phyloP scores from a whole-genome alignment of 2,797 vertebrate species.

The Poecile montanus region DNA sequence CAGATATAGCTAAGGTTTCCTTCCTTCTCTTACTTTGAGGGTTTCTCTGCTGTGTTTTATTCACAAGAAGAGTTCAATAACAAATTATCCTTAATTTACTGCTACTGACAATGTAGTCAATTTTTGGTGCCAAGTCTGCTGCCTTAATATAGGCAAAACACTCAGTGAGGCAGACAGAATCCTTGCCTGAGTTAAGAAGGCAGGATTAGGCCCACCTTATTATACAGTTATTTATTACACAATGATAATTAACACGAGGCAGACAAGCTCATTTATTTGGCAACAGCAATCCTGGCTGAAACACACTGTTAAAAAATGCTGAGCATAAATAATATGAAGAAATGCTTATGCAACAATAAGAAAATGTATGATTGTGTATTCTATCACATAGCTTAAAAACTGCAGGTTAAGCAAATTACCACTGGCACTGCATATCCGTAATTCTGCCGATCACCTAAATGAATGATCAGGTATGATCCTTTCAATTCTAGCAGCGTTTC shows the following conservation, averaged over 20 bases:
- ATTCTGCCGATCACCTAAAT: conserved; percentile 69
- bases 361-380: conserved; percentile 69
- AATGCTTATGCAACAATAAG: conserved; percentile 63
- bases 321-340: conserved; percentile 45
- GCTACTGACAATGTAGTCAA: neutral
- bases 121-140: conserved; percentile 1
- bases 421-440: conserved; percentile 38
- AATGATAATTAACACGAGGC: conserved; percentile 22
- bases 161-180: neutral
- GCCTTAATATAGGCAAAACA: neutral
- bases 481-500: conserved; percentile 65
- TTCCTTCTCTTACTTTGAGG: neutral
- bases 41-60: neutral
- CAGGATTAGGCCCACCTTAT: conserved; percentile 28
- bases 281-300: conserved; percentile 21
- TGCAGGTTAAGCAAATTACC: conserved; percentile 78
- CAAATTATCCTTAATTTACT: conserved; percentile 45
- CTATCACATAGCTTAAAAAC: conserved; percentile 70
- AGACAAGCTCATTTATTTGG: conserved; percentile 43
- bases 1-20: neutral
- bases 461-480: conserved; percentile 73
- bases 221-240: conserved; percentile 35
- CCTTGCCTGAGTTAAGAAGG: neutral
- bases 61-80: conserved; percentile 28
- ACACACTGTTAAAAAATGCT: conserved; percentile 29